Conservation (phyloP, 2,888 invertebrate species). For the Biston betularia region DNA sequence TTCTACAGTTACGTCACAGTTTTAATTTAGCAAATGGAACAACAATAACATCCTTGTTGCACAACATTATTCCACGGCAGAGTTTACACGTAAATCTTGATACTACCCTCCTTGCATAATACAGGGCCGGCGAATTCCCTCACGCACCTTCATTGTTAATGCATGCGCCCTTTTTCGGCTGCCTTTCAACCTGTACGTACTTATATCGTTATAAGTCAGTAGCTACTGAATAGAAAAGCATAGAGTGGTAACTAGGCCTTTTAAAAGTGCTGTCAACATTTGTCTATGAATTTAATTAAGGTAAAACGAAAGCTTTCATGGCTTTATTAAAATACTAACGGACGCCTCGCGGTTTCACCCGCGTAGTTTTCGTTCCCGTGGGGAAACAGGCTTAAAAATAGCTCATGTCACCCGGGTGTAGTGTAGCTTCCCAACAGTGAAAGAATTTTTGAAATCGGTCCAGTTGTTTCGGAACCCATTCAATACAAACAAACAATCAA, state of each 20-base stretch:
- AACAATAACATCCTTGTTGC: conserved; percentile 13
- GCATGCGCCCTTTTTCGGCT: conserved; percentile 21
- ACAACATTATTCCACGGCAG: conserved; percentile 8
- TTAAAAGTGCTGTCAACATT: no score
- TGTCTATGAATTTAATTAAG: no score
- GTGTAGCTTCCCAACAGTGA: no score
- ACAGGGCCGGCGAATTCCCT: conserved; percentile 22
- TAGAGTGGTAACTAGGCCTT: neutral
- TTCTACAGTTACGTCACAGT: neutral
- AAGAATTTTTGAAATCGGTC: no score
- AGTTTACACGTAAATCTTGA: conserved; percentile 18
- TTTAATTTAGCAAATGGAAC: neutral
- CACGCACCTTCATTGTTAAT: conserved; percentile 22
- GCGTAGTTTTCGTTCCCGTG: no score
- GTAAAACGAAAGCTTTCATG: no score
- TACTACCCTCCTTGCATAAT: conserved; percentile 17
- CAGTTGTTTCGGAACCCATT: no score
- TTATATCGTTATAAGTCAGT: conserved; percentile 3
- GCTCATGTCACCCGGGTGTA: no score
- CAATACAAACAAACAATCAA: no score
- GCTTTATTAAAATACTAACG: no score
- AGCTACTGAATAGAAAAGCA: conserved; percentile 5
- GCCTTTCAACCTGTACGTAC: conserved; percentile 20
- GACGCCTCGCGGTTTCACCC: no score
- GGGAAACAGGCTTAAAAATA: no score